Base-by-base conservation (phyloP, 2,797 vertebrate genomes). In the Urophycis tenuis region DNA sequence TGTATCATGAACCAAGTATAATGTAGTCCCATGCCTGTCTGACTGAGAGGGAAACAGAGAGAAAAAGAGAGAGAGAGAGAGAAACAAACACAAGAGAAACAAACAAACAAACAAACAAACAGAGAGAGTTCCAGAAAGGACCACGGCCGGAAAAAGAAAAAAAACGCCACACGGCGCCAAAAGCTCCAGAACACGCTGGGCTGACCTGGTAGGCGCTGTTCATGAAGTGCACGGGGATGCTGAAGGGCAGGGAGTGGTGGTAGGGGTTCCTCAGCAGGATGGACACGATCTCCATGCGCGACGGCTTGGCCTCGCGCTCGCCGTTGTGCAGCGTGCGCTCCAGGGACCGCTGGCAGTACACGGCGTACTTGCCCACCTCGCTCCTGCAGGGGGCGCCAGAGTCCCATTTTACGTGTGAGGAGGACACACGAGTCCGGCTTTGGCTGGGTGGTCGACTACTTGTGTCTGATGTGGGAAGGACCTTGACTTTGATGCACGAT, bases 201-300 rank as follows among this genome's bases (percentile, higher is more conserved):
- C n/a, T 29, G n/a, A 98, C 97, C 95, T 98, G 95, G 87, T 99
- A 99, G 29, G 97, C 95, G 84, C 93, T 95, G 2, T 96, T 98
- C 94, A 95, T 93, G 75, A 98, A 97, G 89, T 98, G 97, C 71
- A 99, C 97, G 0, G 97, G 97, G 90, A 99, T 96, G 89, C 97
- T 99, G 92, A 99, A 99, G 22, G 97, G 97, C 72, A 96, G 89
- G 0, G 96, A 99, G 79, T 99, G 97, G 86, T 97, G 97, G 89
- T 96, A 98, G 3, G 97, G 97, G 89, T 99, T 98, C 75, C 97
- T 94, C 83, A 98, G 93, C 82, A 99, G 87, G 91, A 99, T 97
- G 81, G 96, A 99, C 74, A 98, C 93, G 0, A 98, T 95, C 89
- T 99, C 97, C 96, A 98, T 96, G 0, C 97, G 94, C 0, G 97